Evolutionary conservation across 2,797 vertebrate genomes (phyloP), one percentile per base, ranked within the genome.

Genomic region (Xenopus petersii): DNA sequence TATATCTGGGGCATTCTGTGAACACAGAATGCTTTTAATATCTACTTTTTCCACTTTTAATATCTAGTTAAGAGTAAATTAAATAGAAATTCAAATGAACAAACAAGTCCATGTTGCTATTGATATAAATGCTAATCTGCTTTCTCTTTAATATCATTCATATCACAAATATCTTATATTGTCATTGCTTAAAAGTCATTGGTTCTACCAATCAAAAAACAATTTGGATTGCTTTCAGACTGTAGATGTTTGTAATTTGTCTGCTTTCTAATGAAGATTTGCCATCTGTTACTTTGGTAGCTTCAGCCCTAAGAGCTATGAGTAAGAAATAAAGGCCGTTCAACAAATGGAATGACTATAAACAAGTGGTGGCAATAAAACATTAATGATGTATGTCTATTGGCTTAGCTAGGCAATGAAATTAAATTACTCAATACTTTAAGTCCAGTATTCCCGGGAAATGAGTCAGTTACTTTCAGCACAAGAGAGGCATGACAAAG

Each of bases 401-500:
- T 63, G 51, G 48, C 16, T 77, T 71, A 60, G 67, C 62, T 11
- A 47, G 70, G 48, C 67, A 69, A 67, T 54, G 24, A 65, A 77
- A 77, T 77, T 42, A 60, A 51, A 74, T 71, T 64, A 49, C 58
- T 72, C 59, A 62, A 15, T 64, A 15, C 54, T 69, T 42, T 48
- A 12, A 58, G 63, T 61, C 69, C 5, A 48, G 51, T 30, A 36
- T 17, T 68, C 65, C 36, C 60, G 63, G 75, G 75, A 78, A 78
- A 74, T 79, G 67, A 79, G 71, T 74, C 62, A 70, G 70, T 63
- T 64, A 61, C 24, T 60, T 58, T 67, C 56, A 60, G 63, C 16
- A 30, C 33, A 67, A 61, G 6, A 17, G 26, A 26, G 26, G 70
- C 48, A 73, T 73, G 71, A 61, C 51, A 9, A 33, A 77, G 75